Conservation (phyloP, 2,113 vertebrate genomes). For the Heterotilapia buettikoferi region DNA sequence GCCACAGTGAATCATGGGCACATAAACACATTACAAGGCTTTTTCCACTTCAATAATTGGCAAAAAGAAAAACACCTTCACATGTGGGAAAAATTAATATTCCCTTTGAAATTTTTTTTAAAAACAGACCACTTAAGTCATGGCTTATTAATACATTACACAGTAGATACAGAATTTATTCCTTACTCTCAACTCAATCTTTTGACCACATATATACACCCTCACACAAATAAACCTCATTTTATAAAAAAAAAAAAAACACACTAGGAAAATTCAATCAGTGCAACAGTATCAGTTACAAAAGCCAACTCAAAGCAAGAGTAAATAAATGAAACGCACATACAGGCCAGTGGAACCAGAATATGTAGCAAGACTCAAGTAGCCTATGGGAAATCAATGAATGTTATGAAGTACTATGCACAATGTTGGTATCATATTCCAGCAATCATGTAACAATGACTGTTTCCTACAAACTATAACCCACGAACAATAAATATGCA, state of each 20-base stretch:
- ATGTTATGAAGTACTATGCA: conserved; percentile 6
- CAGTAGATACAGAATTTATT: neutral
- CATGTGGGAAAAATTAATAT: conserved; percentile 26
- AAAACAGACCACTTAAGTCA: conserved; percentile 1
- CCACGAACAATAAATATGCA: conserved; percentile 20
- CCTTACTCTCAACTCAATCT: neutral
- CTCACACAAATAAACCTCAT: neutral
- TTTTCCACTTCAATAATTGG: conserved; percentile 29
- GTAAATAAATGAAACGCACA: neutral
- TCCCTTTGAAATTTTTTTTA: conserved; percentile 1
- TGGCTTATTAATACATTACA: neutral
- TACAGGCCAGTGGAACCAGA: neutral
- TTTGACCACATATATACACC: neutral
- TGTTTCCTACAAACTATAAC: conserved; percentile 6
- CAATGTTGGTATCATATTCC: neutral
- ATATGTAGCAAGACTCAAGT: neutral
- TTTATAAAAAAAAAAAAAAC: neutral
- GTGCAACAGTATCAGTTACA: neutral
- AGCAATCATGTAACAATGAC: conserved; percentile 4
- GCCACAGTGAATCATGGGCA: conserved; percentile 21
- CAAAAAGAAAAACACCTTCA: conserved; percentile 28
- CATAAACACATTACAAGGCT: conserved; percentile 13
- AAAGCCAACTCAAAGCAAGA: neutral
- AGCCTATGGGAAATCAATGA: conserved; percentile 11
- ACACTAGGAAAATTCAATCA: neutral